Conservation (phyloP, 2,888 invertebrate species). For the Malthinus seriepunctatus region DNA sequence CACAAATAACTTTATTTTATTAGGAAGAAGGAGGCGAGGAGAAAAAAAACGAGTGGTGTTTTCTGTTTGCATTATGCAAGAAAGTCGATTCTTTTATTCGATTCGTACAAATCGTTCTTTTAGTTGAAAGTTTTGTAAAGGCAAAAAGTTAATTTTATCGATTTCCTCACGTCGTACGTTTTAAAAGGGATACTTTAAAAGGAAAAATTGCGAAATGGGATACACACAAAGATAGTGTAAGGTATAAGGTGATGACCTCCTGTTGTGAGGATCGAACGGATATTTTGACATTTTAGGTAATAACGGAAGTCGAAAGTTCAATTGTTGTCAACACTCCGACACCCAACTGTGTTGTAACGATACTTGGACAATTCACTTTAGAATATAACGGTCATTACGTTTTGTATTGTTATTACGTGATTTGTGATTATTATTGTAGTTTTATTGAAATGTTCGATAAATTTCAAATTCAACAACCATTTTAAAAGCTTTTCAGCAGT, state of each 20-base stretch:
- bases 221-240: constrained; percentile 1
- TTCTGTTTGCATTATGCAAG: constrained; percentile 16
- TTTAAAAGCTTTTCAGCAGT: no score
- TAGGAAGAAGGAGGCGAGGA: constrained; percentile 1
- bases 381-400: constrained; percentile 29
- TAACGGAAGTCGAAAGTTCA: constrained; percentile 45
- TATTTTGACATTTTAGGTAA: constrained; percentile 37
- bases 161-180: constrained; percentile 11
- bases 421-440: constrained; percentile 37
- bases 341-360: constrained; percentile 48
- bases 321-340: constrained; percentile 51
- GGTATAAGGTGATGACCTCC: constrained; percentile 31
- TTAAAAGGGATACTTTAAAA: neutral
- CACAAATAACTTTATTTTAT: constrained; percentile 9
- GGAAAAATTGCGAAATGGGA: constrained; percentile 10
- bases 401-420: constrained; percentile 27
- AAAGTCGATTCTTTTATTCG: constrained; percentile 13
- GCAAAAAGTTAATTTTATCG: constrained; percentile 9
- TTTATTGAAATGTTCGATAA: neutral
- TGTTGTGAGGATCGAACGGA: constrained; percentile 31
- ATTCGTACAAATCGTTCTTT: constrained; percentile 18
- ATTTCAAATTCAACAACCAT: neutral
- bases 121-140: constrained; percentile 11
- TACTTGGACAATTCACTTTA: constrained; percentile 30
- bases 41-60: no score